Percentiles rank a stretch among this genome's conserved stretches.
Evolutionary conservation across 2,797 vertebrate species (phyloP).

Genomic region (Phyllotis vaccarum): DNA sequence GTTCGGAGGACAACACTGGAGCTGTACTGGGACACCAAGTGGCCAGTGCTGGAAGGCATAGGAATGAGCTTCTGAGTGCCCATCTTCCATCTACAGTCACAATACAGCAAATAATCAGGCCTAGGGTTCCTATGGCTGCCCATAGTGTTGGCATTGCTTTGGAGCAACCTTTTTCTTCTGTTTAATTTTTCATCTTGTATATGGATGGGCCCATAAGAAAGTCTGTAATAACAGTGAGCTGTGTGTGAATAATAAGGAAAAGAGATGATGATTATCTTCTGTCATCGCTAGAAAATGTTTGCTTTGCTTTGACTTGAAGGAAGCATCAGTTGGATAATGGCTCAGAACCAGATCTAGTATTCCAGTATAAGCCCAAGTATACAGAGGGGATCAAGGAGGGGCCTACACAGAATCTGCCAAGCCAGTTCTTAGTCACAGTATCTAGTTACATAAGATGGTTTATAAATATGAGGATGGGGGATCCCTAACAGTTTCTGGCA

Average conservation of each 20-base stretch:
- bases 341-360: neutral
- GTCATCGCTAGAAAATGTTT: constrained; percentile 7
- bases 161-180: neutral
- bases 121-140: neutral
- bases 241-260: neutral
- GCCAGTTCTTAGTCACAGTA: neutral
- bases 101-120: neutral
- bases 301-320: constrained; percentile 26
- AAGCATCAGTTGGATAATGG: neutral
- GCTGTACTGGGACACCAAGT: neutral
- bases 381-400: neutral
- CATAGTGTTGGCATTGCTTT: neutral
- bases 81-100: neutral
- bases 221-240: too few species aligned
- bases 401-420: neutral
- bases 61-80: neutral
- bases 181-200: neutral
- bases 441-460: neutral
- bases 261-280: neutral
- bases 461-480: neutral
- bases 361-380: neutral
- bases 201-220: neutral
- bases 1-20: neutral
- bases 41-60: accelerated
- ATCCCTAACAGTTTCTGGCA: neutral